Evolutionary conservation across 2,797 vertebrate genomes (phyloP).

Genomic region (Danio tinwini): DNA sequence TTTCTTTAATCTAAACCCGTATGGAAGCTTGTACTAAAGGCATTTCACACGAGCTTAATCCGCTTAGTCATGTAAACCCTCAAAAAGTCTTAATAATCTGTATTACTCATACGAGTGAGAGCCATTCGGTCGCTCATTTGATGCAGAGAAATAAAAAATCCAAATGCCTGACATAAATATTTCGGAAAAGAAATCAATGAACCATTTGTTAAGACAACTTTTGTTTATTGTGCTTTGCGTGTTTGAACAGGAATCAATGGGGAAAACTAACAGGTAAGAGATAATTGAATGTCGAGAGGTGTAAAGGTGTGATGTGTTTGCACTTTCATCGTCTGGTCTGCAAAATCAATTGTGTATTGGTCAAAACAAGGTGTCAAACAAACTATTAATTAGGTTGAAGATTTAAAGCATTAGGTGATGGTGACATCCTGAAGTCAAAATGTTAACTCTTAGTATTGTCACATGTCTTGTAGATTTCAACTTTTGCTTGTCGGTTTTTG

Average conservation of each 20-base stretch:
- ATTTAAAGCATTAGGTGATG: slow-evolving; percentile 18
- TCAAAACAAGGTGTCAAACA: slow-evolving; percentile 25
- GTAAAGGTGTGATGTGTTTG: slow-evolving; percentile 26
- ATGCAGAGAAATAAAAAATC: neutral
- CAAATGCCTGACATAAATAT: neutral
- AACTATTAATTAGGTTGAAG: slow-evolving; percentile 35
- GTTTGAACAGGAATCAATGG: slow-evolving; percentile 24
- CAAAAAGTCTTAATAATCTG: neutral
- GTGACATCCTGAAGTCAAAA: neutral
- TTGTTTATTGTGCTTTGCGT: slow-evolving; percentile 34
- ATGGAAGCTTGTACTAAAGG: neutral
- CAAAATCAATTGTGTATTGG: slow-evolving; percentile 23
- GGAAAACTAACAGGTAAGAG: slow-evolving; percentile 5
- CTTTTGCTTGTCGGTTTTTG: no score
- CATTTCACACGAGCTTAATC: slow-evolving; percentile 14
- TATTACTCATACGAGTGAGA: neutral
- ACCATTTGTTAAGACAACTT: neutral
- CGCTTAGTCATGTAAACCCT: slow-evolving; percentile 9
- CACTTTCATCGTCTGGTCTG: slow-evolving; percentile 21
- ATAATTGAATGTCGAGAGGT: slow-evolving; percentile 44
- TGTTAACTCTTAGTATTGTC: neutral
- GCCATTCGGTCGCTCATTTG: neutral
- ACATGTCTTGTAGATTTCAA: neutral
- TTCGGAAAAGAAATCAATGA: slow-evolving; percentile 2
- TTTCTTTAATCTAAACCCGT: neutral